Percentiles rank a stretch among this genome's conserved stretches.
phyloP scores from a whole-genome alignment of 1,140 invertebrate genomes.

The Periplaneta americana region DNA sequence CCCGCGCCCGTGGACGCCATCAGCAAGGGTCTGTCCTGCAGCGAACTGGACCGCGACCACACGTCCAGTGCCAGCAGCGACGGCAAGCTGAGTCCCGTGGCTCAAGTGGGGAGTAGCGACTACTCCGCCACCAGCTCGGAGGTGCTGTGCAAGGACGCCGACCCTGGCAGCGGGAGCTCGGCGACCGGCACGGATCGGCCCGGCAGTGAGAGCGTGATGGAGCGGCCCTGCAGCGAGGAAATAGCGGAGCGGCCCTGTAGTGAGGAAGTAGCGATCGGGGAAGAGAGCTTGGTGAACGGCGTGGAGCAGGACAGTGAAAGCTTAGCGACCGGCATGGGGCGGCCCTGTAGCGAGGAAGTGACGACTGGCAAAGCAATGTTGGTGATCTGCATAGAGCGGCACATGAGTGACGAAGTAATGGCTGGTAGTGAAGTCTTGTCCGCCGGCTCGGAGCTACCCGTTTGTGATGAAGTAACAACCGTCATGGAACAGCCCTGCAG shows the following conservation, averaged over 20 bases:
- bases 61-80: too few relatives aligned
- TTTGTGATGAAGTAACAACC: neutral
- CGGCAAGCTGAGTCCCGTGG: too few relatives aligned
- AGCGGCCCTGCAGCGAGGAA: neutral
- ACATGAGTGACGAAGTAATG: too few relatives aligned
- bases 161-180: neutral
- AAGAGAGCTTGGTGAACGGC: too few relatives aligned
- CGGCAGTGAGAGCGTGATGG: neutral
- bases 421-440: too few relatives aligned
- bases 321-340: neutral
- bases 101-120: too few relatives aligned
- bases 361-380: too few relatives aligned
- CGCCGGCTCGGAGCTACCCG: too few relatives aligned
- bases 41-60: neutral
- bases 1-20: neutral
- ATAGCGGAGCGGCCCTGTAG: neutral
- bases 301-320: neutral
- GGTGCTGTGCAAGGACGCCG: too few relatives aligned
- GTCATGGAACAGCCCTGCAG: neutral
- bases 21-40: neutral
- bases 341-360: neutral
- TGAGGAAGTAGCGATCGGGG: neutral
- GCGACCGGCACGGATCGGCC: neutral
- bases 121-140: too few relatives aligned
- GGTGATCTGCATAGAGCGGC: too few relatives aligned